Percentiles rank a stretch among this genome's conserved stretches.
Conservation (phyloP, 2,888 invertebrate species). For the Eupeodes latifasciatus region DNA sequence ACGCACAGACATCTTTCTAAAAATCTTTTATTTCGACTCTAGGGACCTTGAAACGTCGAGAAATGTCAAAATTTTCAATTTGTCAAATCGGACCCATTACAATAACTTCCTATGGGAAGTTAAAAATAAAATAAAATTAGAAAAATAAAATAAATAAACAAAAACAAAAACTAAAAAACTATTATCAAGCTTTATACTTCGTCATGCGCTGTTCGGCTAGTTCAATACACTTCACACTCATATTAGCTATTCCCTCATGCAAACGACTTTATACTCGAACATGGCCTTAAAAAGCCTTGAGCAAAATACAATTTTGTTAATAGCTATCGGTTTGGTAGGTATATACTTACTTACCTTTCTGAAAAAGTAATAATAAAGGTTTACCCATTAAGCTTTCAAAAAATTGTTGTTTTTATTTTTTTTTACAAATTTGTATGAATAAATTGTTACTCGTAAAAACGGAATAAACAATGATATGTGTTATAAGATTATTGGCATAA, state of each 20-base stretch:
- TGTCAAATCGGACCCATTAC: too few relatives aligned
- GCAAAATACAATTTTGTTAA: constrained; percentile 12
- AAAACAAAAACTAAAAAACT: background rate
- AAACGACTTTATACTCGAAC: background rate
- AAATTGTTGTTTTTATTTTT: constrained; percentile 3
- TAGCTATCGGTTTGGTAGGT: background rate
- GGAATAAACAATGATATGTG: constrained; percentile 12
- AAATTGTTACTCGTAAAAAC: constrained; percentile 11
- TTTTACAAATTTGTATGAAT: constrained; percentile 26
- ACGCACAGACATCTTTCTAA: too few relatives aligned
- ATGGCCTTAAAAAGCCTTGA: background rate
- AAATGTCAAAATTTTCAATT: too few relatives aligned
- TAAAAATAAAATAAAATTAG: too few relatives aligned
- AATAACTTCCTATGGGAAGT: too few relatives aligned
- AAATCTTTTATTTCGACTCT: too few relatives aligned
- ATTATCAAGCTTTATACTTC: constrained; percentile 5
- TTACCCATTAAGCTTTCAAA: constrained; percentile 21
- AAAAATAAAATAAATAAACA: background rate
- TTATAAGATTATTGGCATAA: constrained; percentile 35
- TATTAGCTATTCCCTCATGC: constrained; percentile 6
- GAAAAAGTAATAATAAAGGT: background rate
- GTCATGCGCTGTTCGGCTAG: constrained; percentile 19
- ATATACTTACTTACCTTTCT: background rate
- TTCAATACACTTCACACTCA: constrained; percentile 10
- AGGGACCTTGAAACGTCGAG: too few relatives aligned